These are phyloP conservation scores for Odontomyia ornata DNA, from an alignment of 2,888 invertebrate genomes.

Conservation along the genomic window DNA sequence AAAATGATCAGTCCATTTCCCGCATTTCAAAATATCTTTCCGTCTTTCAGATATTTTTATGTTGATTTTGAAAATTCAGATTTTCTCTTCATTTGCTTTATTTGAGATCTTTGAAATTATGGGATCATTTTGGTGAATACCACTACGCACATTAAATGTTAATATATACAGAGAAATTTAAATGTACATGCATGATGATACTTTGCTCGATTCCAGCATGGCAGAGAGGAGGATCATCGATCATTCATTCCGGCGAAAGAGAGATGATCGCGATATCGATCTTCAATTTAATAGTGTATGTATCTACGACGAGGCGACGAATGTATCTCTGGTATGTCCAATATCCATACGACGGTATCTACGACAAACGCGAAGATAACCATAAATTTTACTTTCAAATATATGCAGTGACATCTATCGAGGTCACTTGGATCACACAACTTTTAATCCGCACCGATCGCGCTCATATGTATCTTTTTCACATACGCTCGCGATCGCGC, in stretches of 20 bases:
- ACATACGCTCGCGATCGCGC: background rate
- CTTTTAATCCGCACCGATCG: slow-evolving; percentile 11
- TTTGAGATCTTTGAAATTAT: slow-evolving; percentile 38
- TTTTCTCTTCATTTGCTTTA: too few relatives aligned
- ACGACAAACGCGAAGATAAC: background rate
- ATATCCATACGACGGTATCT: background rate
- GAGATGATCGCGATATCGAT: slow-evolving; percentile 13
- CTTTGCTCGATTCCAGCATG: background rate
- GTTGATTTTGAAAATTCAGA: background rate
- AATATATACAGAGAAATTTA: slow-evolving; percentile 20
- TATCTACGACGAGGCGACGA: slow-evolving; percentile 16
- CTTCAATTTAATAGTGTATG: slow-evolving; percentile 7
- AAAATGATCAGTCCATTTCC: slow-evolving; percentile 40
- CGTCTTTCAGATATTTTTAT: slow-evolving; percentile 6
- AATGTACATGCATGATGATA: slow-evolving; percentile 17
- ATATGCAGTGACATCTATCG: slow-evolving; percentile 40
- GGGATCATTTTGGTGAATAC: slow-evolving; percentile 33
- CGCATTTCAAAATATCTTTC: slow-evolving; percentile 36
- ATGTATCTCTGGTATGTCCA: slow-evolving; percentile 5
- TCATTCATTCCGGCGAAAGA: slow-evolving; percentile 27
- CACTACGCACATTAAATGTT: slow-evolving; percentile 32
- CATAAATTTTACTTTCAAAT: slow-evolving; percentile 41
- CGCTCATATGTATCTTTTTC: background rate
- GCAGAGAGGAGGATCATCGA: slow-evolving; percentile 31
- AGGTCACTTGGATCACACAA: slow-evolving; percentile 36